These are phyloP conservation scores for Eupithecia vulgata DNA, from an alignment of 2,888 invertebrate species.

Conservation along the genomic window DNA sequence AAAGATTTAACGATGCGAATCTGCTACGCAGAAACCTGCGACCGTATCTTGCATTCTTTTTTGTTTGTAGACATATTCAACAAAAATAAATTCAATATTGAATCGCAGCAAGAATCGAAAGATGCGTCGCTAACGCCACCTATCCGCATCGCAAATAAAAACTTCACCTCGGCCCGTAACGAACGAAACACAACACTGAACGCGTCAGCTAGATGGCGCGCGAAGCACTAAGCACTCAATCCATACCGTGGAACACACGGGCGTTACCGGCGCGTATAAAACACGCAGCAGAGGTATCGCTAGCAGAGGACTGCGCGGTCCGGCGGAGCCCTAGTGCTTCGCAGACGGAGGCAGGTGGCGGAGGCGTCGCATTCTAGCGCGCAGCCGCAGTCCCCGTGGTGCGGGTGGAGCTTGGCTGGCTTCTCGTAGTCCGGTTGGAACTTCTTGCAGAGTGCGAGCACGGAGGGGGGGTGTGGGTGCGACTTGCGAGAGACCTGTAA, in stretches of 20 bases:
- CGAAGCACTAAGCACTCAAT: slow-evolving; percentile 16
- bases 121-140: slow-evolving; percentile 2
- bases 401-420: slow-evolving; percentile 67
- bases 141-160: slow-evolving; percentile 2
- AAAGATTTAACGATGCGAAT: not conserved
- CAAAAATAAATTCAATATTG: not conserved
- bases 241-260: slow-evolving; percentile 9
- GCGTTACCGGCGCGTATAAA: slow-evolving; percentile 31
- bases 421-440: slow-evolving; percentile 82
- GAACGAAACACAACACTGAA: slow-evolving; percentile 14
- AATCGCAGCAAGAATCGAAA: not conserved
- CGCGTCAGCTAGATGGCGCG: slow-evolving; percentile 31
- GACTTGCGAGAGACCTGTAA: slow-evolving; percentile 84
- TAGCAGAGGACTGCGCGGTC: slow-evolving; percentile 72
- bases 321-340: slow-evolving; percentile 54
- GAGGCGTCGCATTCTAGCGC: slow-evolving; percentile 49
- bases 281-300: slow-evolving; percentile 52
- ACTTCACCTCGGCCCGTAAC: not conserved
- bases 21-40: not conserved
- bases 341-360: slow-evolving; percentile 47
- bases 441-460: slow-evolving; percentile 81
- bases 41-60: slow-evolving; percentile 5
- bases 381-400: slow-evolving; percentile 42
- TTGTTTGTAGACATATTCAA: not conserved
- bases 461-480: slow-evolving; percentile 82